phyloP scores from a whole-genome alignment of 2,797 vertebrate genomes.

The Margarornis squamiger region DNA sequence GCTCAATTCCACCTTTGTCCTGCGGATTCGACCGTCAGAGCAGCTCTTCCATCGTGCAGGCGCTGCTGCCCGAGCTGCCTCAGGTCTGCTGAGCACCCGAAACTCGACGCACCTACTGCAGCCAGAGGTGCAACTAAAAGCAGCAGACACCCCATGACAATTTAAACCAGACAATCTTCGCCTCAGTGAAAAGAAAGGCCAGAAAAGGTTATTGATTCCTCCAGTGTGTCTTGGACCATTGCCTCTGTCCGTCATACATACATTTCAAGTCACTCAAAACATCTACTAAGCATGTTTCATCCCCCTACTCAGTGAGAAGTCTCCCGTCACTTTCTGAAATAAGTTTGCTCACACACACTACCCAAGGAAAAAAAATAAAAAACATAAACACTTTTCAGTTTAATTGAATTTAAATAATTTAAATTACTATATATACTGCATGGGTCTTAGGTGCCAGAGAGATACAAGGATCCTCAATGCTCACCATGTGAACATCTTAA shows the following conservation, averaged over 20 bases:
- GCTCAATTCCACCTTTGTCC: fast-evolving
- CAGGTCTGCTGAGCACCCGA: not conserved
- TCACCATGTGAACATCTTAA: not conserved
- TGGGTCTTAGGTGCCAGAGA: not conserved
- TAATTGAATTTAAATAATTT: not conserved
- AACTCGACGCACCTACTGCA: fast-evolving
- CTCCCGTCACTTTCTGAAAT: not conserved
- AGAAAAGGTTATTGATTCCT: not conserved
- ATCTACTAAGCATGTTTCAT: fast-evolving
- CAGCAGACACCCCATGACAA: fast-evolving
- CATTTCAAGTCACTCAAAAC: not conserved
- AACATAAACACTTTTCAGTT: not conserved
- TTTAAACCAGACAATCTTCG: not conserved
- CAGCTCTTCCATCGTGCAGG: too few species aligned
- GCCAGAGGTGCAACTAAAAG: not conserved
- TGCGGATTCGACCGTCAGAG: fast-evolving
- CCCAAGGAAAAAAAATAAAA: not conserved
- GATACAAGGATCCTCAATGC: not conserved
- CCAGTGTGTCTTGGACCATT: not conserved
- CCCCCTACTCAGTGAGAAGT: not conserved
- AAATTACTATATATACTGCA: not conserved
- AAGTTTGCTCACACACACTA: not conserved
- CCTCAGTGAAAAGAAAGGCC: not conserved
- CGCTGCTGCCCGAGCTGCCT: fast-evolving
- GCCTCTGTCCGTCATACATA: fast-evolving